Percentiles rank a stretch among this genome's conserved stretches.
These are phyloP conservation scores for Acronicta aceris DNA, from an alignment of 2,888 invertebrate genomes.

Conservation along the genomic window DNA sequence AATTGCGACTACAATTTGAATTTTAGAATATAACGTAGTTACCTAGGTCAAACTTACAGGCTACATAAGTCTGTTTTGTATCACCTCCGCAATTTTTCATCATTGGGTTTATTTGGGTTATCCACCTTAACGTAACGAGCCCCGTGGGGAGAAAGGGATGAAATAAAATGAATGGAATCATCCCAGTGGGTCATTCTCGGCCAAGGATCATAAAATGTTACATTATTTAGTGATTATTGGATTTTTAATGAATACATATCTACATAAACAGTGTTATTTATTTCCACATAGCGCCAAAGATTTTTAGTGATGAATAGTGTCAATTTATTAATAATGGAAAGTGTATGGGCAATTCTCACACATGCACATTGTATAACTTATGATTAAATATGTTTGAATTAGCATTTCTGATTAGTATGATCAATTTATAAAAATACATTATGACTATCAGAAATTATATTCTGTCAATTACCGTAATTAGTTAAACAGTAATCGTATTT, in stretches of 20 bases:
- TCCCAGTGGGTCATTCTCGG: neutral
- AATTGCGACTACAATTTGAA: no score
- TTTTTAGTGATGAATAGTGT: neutral
- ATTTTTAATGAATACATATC: neutral
- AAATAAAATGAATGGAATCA: conserved; percentile 2
- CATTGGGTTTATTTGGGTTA: neutral
- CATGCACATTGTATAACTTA: neutral
- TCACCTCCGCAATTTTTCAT: neutral
- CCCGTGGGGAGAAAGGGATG: neutral
- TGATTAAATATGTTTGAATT: no score
- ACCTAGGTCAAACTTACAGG: no score
- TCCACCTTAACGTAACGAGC: neutral
- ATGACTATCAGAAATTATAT: no score
- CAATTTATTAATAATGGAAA: neutral
- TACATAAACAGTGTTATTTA: neutral
- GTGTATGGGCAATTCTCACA: conserved; percentile 31
- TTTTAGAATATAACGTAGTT: no score
- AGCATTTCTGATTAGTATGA: no score
- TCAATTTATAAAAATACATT: no score
- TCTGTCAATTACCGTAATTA: no score
- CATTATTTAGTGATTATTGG: neutral
- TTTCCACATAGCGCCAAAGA: conserved; percentile 3
- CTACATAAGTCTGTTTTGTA: no score
- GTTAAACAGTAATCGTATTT: no score
- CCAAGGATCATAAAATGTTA: neutral